A percentile compares a stretch with the other conserved stretches of the same genome.
Conservation (phyloP, 2,113 vertebrate species). For the Vidua chalybeata region DNA sequence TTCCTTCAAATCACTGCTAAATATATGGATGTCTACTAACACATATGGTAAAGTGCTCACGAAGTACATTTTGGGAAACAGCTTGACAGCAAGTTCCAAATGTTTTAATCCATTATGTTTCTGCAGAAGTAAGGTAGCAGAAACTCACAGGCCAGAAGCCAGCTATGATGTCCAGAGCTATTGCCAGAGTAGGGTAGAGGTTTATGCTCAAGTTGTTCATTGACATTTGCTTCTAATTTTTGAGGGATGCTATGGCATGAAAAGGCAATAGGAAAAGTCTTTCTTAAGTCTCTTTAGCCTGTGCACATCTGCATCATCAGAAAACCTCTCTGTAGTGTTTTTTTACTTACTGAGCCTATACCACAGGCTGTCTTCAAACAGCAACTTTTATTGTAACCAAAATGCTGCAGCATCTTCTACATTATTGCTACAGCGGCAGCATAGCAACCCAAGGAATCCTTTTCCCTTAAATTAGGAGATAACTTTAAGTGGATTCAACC, state of each 20-base stretch:
- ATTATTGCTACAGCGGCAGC: neutral
- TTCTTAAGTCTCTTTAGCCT: neutral
- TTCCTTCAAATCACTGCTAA: neutral
- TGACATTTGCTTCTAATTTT: neutral
- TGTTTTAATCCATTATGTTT: neutral
- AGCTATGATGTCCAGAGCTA: neutral
- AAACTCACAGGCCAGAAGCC: neutral
- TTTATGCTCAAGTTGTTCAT: neutral
- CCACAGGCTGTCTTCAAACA: neutral
- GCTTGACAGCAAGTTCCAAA: neutral
- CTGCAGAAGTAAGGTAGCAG: neutral
- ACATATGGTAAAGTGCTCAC: accelerated
- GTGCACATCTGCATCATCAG: accelerated
- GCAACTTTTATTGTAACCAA: neutral
- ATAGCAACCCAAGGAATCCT: neutral
- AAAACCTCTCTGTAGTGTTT: neutral
- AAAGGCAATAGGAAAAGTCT: neutral
- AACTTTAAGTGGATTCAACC: neutral
- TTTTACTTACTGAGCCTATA: conserved; percentile 6
- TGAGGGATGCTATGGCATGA: neutral
- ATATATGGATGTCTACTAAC: neutral
- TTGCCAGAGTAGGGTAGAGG: neutral
- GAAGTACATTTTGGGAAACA: neutral
- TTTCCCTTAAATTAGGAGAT: neutral
- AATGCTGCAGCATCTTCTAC: neutral